These are phyloP conservation scores for Myiopsitta monachus DNA, from an alignment of 2,113 vertebrate species.

Conservation along the genomic window DNA sequence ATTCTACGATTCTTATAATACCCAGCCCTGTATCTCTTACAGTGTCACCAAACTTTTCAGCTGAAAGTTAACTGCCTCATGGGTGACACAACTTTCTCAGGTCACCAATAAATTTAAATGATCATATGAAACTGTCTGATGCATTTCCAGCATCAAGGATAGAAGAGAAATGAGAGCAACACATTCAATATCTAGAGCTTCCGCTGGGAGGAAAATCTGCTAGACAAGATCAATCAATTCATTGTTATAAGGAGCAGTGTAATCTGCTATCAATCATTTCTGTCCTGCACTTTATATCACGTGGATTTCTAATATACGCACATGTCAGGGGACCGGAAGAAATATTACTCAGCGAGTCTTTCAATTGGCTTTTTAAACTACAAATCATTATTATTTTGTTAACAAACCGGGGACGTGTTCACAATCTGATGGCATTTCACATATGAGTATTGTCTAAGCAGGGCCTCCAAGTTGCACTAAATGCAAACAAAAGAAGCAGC, in stretches of 20 bases:
- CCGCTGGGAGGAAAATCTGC: conserved; percentile 11
- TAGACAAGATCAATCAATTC: conserved; percentile 50
- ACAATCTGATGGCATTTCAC: not conserved
- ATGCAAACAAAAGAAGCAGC: not conserved
- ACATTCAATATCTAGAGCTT: not conserved
- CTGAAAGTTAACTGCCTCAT: conserved; percentile 7
- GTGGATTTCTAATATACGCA: conserved; percentile 4
- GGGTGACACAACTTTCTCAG: not conserved
- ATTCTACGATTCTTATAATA: not conserved
- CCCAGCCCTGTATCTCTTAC: not conserved
- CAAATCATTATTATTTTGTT: not conserved
- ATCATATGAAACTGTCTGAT: conserved; percentile 6
- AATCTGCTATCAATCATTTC: conserved; percentile 34
- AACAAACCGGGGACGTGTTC: not conserved
- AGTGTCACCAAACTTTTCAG: not conserved
- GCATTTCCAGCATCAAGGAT: not conserved
- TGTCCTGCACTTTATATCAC: not conserved
- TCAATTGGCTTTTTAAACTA: not conserved
- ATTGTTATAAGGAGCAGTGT: conserved; percentile 30
- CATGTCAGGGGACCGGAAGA: not conserved
- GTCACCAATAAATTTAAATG: conserved; percentile 44
- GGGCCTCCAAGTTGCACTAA: not conserved
- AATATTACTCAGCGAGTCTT: not conserved
- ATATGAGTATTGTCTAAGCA: not conserved
- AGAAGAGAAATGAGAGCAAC: conserved; percentile 11